Conservation (phyloP, 2,113 vertebrate species). For the Connochaetes taurinus region DNA sequence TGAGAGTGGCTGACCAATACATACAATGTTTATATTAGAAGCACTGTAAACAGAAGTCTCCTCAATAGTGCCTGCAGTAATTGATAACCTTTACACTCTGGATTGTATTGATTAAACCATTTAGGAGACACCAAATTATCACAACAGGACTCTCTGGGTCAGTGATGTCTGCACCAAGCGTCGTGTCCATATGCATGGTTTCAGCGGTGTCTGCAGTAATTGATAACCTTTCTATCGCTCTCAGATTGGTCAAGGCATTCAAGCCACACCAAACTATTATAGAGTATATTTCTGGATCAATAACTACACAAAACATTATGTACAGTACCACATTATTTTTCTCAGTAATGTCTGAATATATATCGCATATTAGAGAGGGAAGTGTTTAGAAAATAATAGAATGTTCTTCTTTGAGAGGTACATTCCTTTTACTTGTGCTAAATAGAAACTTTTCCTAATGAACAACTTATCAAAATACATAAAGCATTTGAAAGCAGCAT, state of each 20-base stretch:
- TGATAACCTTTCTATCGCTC: neutral
- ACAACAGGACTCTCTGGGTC: neutral
- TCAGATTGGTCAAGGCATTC: neutral
- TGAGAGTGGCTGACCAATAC: neutral
- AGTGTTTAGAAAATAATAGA: neutral
- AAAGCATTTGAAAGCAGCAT: constrained; percentile 42
- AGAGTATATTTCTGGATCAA: neutral
- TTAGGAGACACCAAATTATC: neutral
- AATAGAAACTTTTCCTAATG: constrained; percentile 39
- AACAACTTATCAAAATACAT: constrained; percentile 46
- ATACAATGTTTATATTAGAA: neutral
- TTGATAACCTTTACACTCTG: constrained; percentile 10
- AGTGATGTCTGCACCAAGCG: neutral
- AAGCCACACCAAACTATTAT: neutral
- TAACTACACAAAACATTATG: neutral
- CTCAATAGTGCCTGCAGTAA: neutral
- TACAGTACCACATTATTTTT: neutral
- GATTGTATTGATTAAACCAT: constrained; percentile 16
- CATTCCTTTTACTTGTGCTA: constrained; percentile 21
- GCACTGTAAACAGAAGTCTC: neutral
- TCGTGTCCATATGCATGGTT: neutral
- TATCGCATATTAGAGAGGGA: neutral
- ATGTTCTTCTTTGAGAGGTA: neutral
- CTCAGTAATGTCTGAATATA: neutral
- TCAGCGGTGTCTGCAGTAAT: neutral